phyloP scores from a whole-genome alignment of 2,113 vertebrate genomes.

The Paratilapia polleni region DNA sequence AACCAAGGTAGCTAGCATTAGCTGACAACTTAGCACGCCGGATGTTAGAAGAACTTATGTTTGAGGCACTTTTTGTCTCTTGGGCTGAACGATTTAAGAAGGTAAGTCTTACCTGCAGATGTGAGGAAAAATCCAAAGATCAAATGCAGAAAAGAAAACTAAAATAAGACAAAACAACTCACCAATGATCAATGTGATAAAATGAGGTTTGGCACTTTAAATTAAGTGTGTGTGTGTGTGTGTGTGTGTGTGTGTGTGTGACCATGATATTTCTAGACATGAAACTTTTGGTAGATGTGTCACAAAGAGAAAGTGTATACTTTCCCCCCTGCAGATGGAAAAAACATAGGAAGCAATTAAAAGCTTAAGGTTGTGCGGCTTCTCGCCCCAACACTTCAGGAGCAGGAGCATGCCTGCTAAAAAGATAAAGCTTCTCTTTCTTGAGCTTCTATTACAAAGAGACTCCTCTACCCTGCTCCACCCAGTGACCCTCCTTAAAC shows the following conservation, averaged over 20 bases:
- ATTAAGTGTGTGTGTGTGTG: not conserved
- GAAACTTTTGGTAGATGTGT: not conserved
- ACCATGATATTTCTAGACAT: not conserved
- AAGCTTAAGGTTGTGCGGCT: constrained; percentile 64
- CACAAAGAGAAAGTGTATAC: not conserved
- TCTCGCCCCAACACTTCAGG: constrained; percentile 55
- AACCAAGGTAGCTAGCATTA: too few species aligned
- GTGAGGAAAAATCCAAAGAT: not conserved
- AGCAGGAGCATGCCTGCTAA: constrained; percentile 82
- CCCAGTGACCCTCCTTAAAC: constrained; percentile 69
- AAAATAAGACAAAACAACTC: not conserved
- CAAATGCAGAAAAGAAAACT: not conserved
- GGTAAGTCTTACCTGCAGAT: not conserved
- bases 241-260: not conserved
- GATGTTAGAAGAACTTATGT: accelerated
- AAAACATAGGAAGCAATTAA: constrained; percentile 87
- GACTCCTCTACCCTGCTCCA: constrained; percentile 9
- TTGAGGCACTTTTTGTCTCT: accelerated
- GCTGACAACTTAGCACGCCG: not conserved
- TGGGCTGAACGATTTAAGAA: not conserved
- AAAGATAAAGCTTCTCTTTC: constrained; percentile 80
- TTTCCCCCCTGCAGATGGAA: constrained; percentile 79
- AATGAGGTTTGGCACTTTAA: too few species aligned
- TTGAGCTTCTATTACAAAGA: constrained; percentile 71
- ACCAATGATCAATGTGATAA: too few species aligned